Evolutionary conservation across 2,797 vertebrate genomes (phyloP).

Genomic region (Enteromius paludinosus): DNA sequence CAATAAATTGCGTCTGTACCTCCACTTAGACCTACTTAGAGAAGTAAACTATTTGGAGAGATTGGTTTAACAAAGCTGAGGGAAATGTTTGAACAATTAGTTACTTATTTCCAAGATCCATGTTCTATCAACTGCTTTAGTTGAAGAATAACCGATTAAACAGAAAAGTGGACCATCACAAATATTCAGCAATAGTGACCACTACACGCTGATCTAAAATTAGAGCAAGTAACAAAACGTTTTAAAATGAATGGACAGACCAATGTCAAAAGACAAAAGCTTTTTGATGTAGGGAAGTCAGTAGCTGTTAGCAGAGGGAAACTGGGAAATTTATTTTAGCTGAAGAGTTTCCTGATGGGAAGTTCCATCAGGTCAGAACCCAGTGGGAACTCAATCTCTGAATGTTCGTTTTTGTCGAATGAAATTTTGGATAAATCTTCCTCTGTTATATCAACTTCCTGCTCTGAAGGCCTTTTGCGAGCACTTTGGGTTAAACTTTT

Average conservation of each 20-base stretch:
- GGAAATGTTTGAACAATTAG: constrained; percentile 12
- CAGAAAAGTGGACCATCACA: neutral
- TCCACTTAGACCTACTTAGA: neutral
- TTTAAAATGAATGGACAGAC: constrained; percentile 27
- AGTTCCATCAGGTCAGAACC: constrained; percentile 32
- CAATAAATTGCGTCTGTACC: neutral
- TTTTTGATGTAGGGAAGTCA: constrained; percentile 45
- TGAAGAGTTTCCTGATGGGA: constrained; percentile 57
- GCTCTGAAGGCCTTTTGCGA: neutral
- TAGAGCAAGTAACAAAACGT: constrained; percentile 1
- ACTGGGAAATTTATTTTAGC: constrained; percentile 45
- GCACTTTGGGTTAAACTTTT: neutral
- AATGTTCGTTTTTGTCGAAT: constrained; percentile 18
- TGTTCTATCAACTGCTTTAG: neutral
- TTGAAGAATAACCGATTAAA: constrained; percentile 25
- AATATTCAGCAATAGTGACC: constrained; percentile 14
- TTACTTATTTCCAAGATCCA: constrained; percentile 20
- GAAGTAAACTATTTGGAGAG: neutral
- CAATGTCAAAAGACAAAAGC: constrained; percentile 41
- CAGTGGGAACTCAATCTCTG: constrained; percentile 2
- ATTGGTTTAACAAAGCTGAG: neutral
- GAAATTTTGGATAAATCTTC: constrained; percentile 6
- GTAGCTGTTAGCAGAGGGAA: constrained; percentile 44
- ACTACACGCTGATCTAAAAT: constrained; percentile 26
- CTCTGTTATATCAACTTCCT: neutral